phyloP scores from a whole-genome alignment of 2,888 invertebrate genomes.

The Ctena decussata region DNA sequence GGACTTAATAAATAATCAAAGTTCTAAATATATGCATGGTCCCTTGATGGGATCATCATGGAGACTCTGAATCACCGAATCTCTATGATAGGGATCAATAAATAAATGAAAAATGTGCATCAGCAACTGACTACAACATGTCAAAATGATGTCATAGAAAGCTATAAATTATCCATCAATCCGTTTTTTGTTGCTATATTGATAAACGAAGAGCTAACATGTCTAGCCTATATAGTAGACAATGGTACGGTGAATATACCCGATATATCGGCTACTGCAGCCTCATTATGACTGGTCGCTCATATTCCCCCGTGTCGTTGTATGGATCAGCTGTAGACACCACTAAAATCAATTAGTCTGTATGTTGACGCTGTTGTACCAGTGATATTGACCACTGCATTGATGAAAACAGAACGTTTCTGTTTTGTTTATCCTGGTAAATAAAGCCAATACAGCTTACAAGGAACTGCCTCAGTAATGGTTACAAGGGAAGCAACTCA shows the following conservation, averaged over 20 bases:
- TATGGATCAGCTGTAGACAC: neutral
- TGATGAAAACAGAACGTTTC: conserved; percentile 6
- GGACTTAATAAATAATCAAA: too few relatives aligned
- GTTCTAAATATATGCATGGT: too few relatives aligned
- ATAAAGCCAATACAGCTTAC: neutral
- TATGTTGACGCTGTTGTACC: neutral
- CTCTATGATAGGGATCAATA: too few relatives aligned
- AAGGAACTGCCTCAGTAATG: too few relatives aligned
- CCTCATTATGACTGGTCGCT: conserved; percentile 3
- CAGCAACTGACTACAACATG: too few relatives aligned
- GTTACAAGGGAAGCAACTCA: too few relatives aligned
- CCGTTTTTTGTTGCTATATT: neutral
- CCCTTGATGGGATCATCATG: too few relatives aligned
- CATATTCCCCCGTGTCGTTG: neutral
- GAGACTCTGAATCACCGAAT: too few relatives aligned
- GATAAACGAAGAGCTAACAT: neutral
- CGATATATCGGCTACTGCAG: neutral
- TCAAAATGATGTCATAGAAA: too few relatives aligned
- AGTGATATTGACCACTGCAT: neutral
- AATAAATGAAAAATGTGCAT: too few relatives aligned
- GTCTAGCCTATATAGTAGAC: neutral
- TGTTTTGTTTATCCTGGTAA: neutral
- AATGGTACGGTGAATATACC: neutral
- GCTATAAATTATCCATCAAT: too few relatives aligned
- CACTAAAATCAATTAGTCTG: conserved; percentile 11